phyloP scores from a whole-genome alignment of 2,113 vertebrate species.

The Pao palembangensis region DNA sequence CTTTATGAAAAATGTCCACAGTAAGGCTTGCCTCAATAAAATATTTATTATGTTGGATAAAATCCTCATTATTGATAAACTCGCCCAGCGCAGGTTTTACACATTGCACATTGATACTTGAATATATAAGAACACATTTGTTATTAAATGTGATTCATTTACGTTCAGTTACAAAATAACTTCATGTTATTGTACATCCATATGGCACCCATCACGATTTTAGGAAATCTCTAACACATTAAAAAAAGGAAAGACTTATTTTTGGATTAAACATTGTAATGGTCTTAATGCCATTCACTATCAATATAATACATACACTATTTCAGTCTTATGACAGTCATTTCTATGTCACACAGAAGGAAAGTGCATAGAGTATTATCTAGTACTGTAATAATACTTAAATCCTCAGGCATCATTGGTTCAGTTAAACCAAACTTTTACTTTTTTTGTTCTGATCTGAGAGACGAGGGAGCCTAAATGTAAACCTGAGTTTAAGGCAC shows the following conservation, averaged over 20 bases:
- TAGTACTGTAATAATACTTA: no score
- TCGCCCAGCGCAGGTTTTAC: constrained; percentile 19
- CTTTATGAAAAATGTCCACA: constrained; percentile 29
- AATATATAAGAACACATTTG: constrained; percentile 15
- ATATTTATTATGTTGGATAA: constrained; percentile 63
- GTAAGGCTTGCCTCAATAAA: constrained; percentile 54
- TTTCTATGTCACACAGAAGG: neutral
- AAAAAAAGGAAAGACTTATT: neutral
- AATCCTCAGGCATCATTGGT: neutral
- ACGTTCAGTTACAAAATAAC: constrained; percentile 16
- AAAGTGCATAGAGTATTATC: constrained; percentile 5
- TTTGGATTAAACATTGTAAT: neutral
- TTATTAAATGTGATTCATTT: constrained; percentile 12
- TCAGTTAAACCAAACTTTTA: neutral
- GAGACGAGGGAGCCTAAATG: neutral
- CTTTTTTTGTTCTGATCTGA: neutral
- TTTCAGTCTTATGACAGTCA: no score
- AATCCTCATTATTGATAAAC: constrained; percentile 6
- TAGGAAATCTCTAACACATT: constrained; percentile 8
- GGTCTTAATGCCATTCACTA: no score
- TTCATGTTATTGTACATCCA: neutral
- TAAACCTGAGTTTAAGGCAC: constrained; percentile 41
- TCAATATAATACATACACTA: no score
- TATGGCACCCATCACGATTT: constrained; percentile 15
- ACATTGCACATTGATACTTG: constrained; percentile 19